Conservation (phyloP, 2,888 invertebrate species). For the Embidobia sp. region DNA sequence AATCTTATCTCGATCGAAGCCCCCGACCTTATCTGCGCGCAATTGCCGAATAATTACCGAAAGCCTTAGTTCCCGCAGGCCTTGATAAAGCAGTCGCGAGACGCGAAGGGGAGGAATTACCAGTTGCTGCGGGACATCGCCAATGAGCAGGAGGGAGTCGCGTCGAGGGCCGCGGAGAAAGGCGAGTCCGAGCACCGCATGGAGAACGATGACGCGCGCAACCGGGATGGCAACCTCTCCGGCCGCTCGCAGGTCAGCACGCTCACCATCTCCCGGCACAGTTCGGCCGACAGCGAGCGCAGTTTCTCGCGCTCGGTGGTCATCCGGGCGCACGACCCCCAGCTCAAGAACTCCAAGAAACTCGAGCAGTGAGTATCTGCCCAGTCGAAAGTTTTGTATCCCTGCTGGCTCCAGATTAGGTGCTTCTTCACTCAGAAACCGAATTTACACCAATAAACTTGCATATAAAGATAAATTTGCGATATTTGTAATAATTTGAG, state of each 20-base stretch:
- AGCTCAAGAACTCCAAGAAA: slow-evolving; percentile 77
- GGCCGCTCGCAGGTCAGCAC: slow-evolving; percentile 77
- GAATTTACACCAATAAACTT: too few species aligned
- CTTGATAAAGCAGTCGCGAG: slow-evolving; percentile 75
- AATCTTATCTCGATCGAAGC: slow-evolving; percentile 57
- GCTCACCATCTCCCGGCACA: slow-evolving; percentile 77
- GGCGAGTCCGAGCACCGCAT: slow-evolving; percentile 59
- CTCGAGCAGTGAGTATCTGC: slow-evolving; percentile 79
- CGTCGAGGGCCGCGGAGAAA: slow-evolving; percentile 59
- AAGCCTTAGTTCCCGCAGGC: slow-evolving; percentile 66
- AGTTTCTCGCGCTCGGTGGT: slow-evolving; percentile 78
- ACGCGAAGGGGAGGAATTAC: slow-evolving; percentile 74
- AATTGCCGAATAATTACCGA: slow-evolving; percentile 52
- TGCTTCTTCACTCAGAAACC: too few species aligned
- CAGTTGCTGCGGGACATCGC: slow-evolving; percentile 73
- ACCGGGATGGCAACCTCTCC: slow-evolving; percentile 74
- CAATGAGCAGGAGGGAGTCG: slow-evolving; percentile 70
- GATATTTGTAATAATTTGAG: too few species aligned
- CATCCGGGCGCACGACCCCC: slow-evolving; percentile 72
- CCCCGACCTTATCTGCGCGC: slow-evolving; percentile 34
- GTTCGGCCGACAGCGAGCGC: slow-evolving; percentile 78
- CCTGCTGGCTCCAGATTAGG: too few species aligned
- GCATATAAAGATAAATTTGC: too few species aligned
- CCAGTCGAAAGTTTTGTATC: too few species aligned
- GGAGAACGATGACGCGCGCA: slow-evolving; percentile 67